These are phyloP conservation scores for Heliconius hortense DNA, from an alignment of 2,888 invertebrate species.

Conservation along the genomic window DNA sequence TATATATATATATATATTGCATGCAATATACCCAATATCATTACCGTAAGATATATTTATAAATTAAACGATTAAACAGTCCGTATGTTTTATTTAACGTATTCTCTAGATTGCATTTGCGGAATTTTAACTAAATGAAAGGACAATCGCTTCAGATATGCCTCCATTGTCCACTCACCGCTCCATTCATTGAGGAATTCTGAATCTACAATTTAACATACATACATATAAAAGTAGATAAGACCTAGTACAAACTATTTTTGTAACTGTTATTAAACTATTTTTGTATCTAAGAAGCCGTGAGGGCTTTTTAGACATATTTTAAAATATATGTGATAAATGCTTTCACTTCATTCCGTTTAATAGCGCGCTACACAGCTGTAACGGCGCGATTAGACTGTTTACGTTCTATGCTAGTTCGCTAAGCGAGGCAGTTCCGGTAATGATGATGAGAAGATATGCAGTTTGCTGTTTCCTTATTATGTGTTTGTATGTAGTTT, in stretches of 20 bases:
- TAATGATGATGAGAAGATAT: constrained; percentile 23
- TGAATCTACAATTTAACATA: not conserved
- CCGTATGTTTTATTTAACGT: not conserved
- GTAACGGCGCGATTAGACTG: constrained; percentile 11
- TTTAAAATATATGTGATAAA: not conserved
- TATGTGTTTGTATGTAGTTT: constrained; percentile 3
- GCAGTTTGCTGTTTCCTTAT: constrained; percentile 5
- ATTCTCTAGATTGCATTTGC: constrained; percentile 4
- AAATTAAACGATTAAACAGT: too few relatives aligned
- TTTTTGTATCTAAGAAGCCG: too few relatives aligned
- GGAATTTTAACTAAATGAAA: constrained; percentile 16
- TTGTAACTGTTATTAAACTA: too few relatives aligned
- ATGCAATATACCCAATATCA: not conserved
- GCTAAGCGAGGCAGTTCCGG: constrained; percentile 14
- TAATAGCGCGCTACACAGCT: constrained; percentile 8
- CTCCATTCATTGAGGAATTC: constrained; percentile 19
- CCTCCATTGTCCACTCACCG: constrained; percentile 16
- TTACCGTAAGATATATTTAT: not conserved
- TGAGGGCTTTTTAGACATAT: not conserved
- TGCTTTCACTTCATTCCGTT: constrained; percentile 7
- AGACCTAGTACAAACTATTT: not conserved
- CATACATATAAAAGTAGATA: not conserved
- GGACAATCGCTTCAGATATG: constrained; percentile 17
- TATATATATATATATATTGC: too few relatives aligned
- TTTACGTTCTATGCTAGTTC: constrained; percentile 14